A percentile compares a stretch with the other conserved stretches of the same genome.
Conservation (phyloP, 2,797 vertebrate species). For the Cottoperca gobio region DNA sequence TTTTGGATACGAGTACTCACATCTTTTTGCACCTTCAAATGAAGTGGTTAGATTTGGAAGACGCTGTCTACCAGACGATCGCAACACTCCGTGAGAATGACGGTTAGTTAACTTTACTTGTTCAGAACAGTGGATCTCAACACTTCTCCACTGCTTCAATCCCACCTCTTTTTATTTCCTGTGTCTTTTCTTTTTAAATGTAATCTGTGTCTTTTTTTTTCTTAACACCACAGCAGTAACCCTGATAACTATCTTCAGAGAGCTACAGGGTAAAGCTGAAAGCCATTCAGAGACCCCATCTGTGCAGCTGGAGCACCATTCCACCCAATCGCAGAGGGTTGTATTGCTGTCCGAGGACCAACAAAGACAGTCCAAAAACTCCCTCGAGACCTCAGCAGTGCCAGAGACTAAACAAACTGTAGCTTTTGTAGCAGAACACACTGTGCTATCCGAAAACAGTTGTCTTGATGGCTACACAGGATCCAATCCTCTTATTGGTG, state of each 20-base stretch:
- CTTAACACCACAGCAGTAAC: slow-evolving; percentile 48
- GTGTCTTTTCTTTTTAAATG: neutral
- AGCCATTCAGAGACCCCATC: slow-evolving; percentile 11
- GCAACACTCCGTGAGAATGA: slow-evolving; percentile 51
- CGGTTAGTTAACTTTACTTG: slow-evolving; percentile 63
- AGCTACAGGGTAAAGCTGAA: neutral
- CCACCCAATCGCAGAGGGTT: slow-evolving; percentile 39
- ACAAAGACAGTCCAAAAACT: neutral
- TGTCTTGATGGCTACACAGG: slow-evolving; percentile 53
- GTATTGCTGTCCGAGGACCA: slow-evolving; percentile 32
- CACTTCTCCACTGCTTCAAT: neutral
- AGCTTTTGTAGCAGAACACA: neutral
- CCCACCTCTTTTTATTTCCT: neutral
- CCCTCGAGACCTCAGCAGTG: neutral
- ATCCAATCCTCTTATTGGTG: slow-evolving; percentile 71
- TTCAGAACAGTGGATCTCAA: neutral
- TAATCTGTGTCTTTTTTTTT: neutral
- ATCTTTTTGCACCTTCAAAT: slow-evolving; percentile 26
- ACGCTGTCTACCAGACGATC: slow-evolving; percentile 66
- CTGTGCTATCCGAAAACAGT: slow-evolving; percentile 2
- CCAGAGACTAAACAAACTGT: neutral
- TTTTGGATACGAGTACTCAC: slow-evolving; percentile 14
- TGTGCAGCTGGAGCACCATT: slow-evolving; percentile 4
- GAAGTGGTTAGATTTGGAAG: slow-evolving; percentile 74
- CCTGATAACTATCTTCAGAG: slow-evolving; percentile 56